Evolutionary conservation across 1,140 invertebrate species (phyloP).

Genomic region (Sarcophaga peregrina): DNA sequence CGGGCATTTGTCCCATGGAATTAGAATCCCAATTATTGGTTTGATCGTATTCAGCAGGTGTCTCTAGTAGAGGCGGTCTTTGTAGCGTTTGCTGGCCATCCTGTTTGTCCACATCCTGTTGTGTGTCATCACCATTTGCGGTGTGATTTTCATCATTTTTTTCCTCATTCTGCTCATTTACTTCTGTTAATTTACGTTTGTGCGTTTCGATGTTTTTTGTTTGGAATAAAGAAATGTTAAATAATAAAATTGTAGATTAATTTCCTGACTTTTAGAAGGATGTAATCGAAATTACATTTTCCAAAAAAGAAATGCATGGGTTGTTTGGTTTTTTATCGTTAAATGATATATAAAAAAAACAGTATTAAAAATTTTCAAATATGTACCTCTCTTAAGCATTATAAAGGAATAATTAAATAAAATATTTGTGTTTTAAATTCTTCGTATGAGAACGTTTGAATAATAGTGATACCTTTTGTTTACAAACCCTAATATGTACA

Average conservation of each 20-base stretch:
- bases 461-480: no score
- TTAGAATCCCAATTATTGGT: constrained; percentile 54
- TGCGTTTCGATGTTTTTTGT: neutral
- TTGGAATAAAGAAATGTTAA: neutral
- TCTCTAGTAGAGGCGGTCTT: constrained; percentile 58
- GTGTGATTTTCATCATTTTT: constrained; percentile 21
- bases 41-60: constrained; percentile 55
- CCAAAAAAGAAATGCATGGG: neutral
- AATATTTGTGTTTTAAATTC: no score
- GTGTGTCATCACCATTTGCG: constrained; percentile 1
- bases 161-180: constrained; percentile 47
- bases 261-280: neutral
- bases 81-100: neutral
- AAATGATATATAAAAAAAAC: no score
- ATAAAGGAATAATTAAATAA: no score
- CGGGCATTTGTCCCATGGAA: constrained; percentile 21
- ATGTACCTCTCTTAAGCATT: no score
- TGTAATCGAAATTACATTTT: constrained; percentile 17
- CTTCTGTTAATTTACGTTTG: constrained; percentile 48
- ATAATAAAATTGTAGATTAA: neutral
- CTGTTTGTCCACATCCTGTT: constrained; percentile 5
- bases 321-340: neutral
- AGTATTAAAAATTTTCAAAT: no score
- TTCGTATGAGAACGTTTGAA: no score
- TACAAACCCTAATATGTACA: no score